Evolutionary conservation across 2,113 vertebrate genomes (phyloP).

Genomic region (Cavia aperea): DNA sequence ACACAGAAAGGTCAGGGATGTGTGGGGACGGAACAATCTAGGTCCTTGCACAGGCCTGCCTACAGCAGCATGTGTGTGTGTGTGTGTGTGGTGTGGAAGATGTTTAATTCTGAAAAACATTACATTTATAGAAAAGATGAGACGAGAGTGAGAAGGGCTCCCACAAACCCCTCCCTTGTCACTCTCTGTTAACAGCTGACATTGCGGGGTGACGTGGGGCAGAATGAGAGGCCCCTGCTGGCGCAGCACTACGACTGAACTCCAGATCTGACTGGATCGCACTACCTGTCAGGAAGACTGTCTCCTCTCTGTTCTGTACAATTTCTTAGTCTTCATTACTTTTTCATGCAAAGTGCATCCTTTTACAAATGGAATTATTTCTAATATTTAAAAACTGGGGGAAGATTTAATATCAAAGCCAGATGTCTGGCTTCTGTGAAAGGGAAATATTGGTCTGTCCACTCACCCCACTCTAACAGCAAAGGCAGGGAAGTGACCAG

Average conservation of each 20-base stretch:
- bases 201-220: rapidly evolving
- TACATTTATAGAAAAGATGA: background rate
- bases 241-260: background rate
- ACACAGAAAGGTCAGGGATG: background rate
- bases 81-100: background rate
- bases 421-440: background rate
- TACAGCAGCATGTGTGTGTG: background rate
- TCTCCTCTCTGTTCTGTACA: background rate
- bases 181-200: background rate
- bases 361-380: background rate
- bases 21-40: background rate
- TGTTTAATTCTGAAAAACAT: background rate
- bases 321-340: background rate
- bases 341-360: background rate
- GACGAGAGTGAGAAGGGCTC: background rate
- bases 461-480: background rate
- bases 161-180: background rate
- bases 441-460: background rate
- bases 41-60: background rate
- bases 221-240: background rate
- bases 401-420: background rate
- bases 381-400: background rate
- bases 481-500: background rate
- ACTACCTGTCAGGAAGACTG: background rate
- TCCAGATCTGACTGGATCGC: background rate